Conservation (phyloP, 1,140 invertebrate genomes). For the Pachyrhynchus sulphureomaculatus region DNA sequence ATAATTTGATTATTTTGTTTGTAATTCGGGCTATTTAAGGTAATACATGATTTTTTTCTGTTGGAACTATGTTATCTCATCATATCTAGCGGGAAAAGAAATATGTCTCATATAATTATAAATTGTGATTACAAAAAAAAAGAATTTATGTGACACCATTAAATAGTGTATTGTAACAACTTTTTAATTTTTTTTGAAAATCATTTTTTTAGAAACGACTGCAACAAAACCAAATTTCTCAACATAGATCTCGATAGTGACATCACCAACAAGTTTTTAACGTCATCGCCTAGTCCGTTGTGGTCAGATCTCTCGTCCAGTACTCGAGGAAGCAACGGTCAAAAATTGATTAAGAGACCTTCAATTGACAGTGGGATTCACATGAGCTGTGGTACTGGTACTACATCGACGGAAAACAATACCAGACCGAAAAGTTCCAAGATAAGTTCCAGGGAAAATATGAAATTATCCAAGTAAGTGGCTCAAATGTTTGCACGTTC, state of each 20-base stretch:
- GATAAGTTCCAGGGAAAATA: conserved; percentile 43
- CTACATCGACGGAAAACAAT: conserved; percentile 14
- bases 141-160: not conserved
- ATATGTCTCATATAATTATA: no score
- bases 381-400: conserved; percentile 60
- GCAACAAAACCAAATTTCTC: conserved; percentile 53
- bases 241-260: conserved; percentile 48
- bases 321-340: conserved; percentile 41
- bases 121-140: no score
- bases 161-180: no score
- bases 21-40: no score
- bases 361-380: conserved; percentile 85
- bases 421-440: conserved; percentile 43
- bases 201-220: conserved; percentile 50
- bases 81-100: no score
- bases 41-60: no score
- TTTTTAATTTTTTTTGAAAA: not conserved
- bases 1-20: no score
- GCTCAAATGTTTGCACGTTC: not conserved
- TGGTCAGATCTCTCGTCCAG: conserved; percentile 45
- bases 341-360: conserved; percentile 70
- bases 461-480: conserved; percentile 58
- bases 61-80: no score
- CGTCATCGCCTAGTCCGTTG: conserved; percentile 45
- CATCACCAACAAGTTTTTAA: conserved; percentile 41